Conservation (phyloP, 2,888 invertebrate genomes). For the Pachydiplax longipennis region DNA sequence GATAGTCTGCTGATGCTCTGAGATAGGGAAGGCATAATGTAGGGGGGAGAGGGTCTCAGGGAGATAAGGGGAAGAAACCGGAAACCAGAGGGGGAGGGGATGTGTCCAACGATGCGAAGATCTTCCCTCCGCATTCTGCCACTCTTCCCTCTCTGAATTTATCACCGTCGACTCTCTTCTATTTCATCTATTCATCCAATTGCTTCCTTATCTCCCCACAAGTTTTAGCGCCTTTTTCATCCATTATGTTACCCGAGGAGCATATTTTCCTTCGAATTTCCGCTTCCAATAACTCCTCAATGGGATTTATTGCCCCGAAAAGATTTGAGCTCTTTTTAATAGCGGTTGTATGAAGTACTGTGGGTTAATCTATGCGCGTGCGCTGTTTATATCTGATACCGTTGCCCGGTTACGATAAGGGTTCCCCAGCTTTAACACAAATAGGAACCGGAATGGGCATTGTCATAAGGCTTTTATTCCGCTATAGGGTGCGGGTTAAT, state of each 20-base stretch:
- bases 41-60: neutral
- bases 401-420: too few relatives aligned
- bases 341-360: too few relatives aligned
- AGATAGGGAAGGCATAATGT: neutral
- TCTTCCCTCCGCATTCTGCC: neutral
- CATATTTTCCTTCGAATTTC: too few relatives aligned
- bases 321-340: too few relatives aligned
- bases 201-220: neutral
- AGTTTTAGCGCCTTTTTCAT: neutral
- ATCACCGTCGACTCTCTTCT: neutral
- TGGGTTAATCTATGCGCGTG: too few relatives aligned
- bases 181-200: neutral
- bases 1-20: neutral
- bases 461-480: too few relatives aligned
- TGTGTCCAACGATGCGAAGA: conserved; percentile 24
- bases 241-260: neutral
- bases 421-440: too few relatives aligned
- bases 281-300: too few relatives aligned
- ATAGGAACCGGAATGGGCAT: too few relatives aligned
- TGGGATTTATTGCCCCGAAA: too few relatives aligned
- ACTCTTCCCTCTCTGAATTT: neutral
- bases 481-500: too few relatives aligned
- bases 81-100: conserved; percentile 2
- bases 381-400: too few relatives aligned
- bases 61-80: neutral